A percentile compares a stretch with the other conserved stretches of the same genome.
Conservation (phyloP, 1,140 invertebrate genomes). For the Radopholus similis region DNA sequence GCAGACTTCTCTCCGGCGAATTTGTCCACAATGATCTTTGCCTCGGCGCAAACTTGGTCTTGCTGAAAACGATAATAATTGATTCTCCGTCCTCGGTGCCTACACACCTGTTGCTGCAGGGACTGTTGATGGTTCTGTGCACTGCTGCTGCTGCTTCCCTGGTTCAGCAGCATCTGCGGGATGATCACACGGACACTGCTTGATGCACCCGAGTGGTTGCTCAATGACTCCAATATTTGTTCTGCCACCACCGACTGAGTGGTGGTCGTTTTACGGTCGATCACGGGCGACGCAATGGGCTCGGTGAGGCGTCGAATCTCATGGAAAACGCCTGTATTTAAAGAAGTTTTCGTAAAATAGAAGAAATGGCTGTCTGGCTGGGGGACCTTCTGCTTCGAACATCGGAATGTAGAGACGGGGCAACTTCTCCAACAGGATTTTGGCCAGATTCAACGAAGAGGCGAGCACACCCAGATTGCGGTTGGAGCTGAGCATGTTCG, state of each 20-base stretch:
- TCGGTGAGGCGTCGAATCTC: slow-evolving; percentile 22
- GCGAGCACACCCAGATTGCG: slow-evolving; percentile 48
- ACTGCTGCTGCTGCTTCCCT: slow-evolving; percentile 1
- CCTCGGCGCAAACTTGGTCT: slow-evolving; percentile 12
- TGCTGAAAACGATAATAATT: slow-evolving; percentile 1
- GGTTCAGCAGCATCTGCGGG: slow-evolving; percentile 4
- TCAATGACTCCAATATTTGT: slow-evolving; percentile 5
- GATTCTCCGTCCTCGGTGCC: background rate
- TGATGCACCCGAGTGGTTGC: background rate
- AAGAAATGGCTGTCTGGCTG: background rate
- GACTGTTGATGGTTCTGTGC: background rate
- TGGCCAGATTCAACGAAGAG: slow-evolving; percentile 50
- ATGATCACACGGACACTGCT: slow-evolving; percentile 10
- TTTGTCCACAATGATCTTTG: slow-evolving; percentile 22
- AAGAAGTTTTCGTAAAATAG: background rate
- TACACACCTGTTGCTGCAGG: slow-evolving; percentile 9
- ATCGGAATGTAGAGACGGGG: slow-evolving; percentile 50
- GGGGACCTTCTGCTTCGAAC: slow-evolving; percentile 50
- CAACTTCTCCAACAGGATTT: slow-evolving; percentile 51
- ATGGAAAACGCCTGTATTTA: slow-evolving; percentile 28
- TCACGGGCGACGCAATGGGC: slow-evolving; percentile 1
- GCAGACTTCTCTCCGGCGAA: slow-evolving; percentile 5
- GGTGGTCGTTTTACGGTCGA: slow-evolving; percentile 12
- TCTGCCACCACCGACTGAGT: slow-evolving; percentile 2
- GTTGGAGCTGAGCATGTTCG: slow-evolving; percentile 42